These are phyloP conservation scores for Cephus pygmeus DNA, from an alignment of 2,888 invertebrate genomes.

Conservation along the genomic window DNA sequence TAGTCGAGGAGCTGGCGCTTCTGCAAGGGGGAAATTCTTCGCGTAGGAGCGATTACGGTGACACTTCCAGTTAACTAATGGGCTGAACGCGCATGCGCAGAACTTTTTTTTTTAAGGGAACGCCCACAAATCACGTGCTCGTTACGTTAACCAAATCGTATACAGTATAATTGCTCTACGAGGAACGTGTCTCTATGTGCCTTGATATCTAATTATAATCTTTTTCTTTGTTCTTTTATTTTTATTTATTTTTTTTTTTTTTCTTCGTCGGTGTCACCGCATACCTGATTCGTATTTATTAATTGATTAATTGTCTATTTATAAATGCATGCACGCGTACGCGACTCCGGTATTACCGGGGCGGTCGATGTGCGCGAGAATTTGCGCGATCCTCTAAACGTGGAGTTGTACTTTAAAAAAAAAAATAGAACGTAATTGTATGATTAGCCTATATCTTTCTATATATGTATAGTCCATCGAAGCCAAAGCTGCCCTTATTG, in stretches of 20 bases:
- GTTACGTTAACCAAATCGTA: no score
- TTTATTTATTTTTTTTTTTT: constrained; percentile 28
- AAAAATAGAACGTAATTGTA: not conserved
- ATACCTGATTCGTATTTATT: constrained; percentile 18
- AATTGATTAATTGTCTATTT: constrained; percentile 9
- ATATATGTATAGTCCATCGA: constrained; percentile 60
- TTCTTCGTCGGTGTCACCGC: constrained; percentile 26
- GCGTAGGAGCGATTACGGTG: not conserved
- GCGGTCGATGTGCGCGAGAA: not conserved
- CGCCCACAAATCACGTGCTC: not conserved
- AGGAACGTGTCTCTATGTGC: not conserved
- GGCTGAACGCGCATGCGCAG: not conserved
- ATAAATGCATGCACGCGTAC: constrained; percentile 4
- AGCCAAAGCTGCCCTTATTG: constrained; percentile 56
- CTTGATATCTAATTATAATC: not conserved
- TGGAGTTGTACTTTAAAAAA: not conserved
- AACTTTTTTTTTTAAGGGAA: not conserved
- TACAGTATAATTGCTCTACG: not conserved
- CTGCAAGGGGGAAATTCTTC: not conserved
- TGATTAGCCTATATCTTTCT: not conserved
- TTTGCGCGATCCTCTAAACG: not conserved
- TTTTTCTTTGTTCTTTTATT: not conserved
- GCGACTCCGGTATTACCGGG: not conserved
- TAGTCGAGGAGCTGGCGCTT: not conserved
- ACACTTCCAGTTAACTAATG: not conserved